Percentiles rank a stretch among this genome's conserved stretches.
Conservation (phyloP, 2,888 invertebrate species). For the Tetanocera ferruginea region DNA sequence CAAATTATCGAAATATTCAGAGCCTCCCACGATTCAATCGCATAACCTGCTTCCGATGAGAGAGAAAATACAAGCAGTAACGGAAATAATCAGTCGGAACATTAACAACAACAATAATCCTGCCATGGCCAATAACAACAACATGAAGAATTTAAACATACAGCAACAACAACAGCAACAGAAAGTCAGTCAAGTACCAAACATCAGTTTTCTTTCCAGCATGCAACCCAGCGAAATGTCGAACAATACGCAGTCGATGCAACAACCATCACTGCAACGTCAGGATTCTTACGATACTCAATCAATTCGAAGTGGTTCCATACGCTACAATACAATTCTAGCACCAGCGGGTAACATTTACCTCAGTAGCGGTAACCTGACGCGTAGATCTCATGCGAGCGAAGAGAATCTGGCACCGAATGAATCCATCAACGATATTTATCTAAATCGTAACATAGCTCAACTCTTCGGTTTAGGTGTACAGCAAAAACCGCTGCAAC, state of each 20-base stretch:
- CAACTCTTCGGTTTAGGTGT: constrained; percentile 61
- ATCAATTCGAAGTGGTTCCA: constrained; percentile 52
- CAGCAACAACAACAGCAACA: constrained; percentile 34
- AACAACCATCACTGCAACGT: constrained; percentile 5
- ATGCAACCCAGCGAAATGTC: constrained; percentile 52
- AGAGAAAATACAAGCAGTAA: constrained; percentile 62
- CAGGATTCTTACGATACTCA: constrained; percentile 46
- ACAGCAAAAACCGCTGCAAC: constrained; percentile 54
- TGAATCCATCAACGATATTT: constrained; percentile 67
- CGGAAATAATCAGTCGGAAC: constrained; percentile 57
- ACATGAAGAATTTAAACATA: constrained; percentile 20
- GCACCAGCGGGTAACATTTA: constrained; percentile 54
- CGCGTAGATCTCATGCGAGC: constrained; percentile 20
- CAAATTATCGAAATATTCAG: constrained; percentile 58
- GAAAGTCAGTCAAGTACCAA: constrained; percentile 53
- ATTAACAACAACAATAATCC: constrained; percentile 51
- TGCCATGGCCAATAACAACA: constrained; percentile 44
- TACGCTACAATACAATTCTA: constrained; percentile 54
- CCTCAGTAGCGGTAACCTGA: constrained; percentile 47
- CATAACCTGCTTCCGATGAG: constrained; percentile 65
- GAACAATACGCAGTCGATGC: constrained; percentile 10
- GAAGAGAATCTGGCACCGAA: constrained; percentile 51
- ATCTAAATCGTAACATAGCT: constrained; percentile 65
- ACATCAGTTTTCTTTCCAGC: constrained; percentile 58
- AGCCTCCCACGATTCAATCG: constrained; percentile 53